A percentile compares a stretch with the other conserved stretches of the same genome.
Evolutionary conservation across 2,113 vertebrate genomes (phyloP).

Genomic region (Psettodes erumei): DNA sequence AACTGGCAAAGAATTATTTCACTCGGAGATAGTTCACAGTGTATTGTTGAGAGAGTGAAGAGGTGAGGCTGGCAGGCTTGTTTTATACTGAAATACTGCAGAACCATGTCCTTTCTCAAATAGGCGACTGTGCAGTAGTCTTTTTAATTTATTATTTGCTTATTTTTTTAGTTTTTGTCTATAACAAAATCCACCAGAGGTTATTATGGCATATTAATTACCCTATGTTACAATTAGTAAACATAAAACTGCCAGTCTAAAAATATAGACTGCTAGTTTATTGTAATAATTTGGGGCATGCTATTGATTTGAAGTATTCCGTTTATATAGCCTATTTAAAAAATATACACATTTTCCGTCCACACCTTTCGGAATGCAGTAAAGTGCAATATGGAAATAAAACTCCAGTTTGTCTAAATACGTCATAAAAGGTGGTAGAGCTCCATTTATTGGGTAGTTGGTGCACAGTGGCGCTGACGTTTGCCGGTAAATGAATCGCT

Average conservation of each 20-base stretch:
- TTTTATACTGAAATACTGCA: background rate
- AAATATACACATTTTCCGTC: background rate
- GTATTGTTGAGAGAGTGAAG: background rate
- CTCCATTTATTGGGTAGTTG: background rate
- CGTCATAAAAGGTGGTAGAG: background rate
- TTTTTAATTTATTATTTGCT: background rate
- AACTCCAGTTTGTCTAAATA: background rate
- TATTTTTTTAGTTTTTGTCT: background rate
- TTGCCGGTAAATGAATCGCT: conserved; percentile 8
- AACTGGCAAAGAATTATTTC: background rate
- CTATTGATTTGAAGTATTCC: background rate
- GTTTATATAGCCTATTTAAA: background rate
- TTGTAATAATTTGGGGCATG: background rate
- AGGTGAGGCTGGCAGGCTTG: background rate
- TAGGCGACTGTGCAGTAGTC: background rate
- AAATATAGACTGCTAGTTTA: background rate
- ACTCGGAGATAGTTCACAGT: background rate
- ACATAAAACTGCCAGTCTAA: background rate
- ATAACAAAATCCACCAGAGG: background rate
- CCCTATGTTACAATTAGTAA: background rate
- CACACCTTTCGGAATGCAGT: background rate
- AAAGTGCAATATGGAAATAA: background rate
- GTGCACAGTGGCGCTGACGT: background rate
- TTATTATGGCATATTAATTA: background rate
- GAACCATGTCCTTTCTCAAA: background rate